A percentile compares a stretch with the other conserved stretches of the same genome.
Evolutionary conservation across 35 echinoderm and acorn worm species (phyloP).

Genomic region (Chiridota heheva): DNA sequence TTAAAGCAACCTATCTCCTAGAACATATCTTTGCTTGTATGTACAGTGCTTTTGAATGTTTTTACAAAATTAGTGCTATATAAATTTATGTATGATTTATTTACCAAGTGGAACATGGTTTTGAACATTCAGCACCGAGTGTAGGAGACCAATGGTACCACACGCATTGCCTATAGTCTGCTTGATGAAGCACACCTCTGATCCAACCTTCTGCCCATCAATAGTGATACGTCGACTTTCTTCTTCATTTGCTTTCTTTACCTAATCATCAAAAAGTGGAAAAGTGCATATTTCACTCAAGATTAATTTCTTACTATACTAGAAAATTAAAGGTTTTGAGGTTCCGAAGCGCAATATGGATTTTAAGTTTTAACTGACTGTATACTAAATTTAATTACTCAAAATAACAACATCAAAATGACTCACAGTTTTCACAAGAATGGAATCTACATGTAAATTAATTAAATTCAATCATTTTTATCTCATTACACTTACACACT

Average conservation of each 20-base stretch:
- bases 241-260: slow-evolving; percentile 44
- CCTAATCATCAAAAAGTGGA: slow-evolving; percentile 1
- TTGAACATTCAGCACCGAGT: slow-evolving; percentile 76
- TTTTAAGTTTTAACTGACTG: neutral
- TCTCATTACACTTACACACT: neutral
- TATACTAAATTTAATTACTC: neutral
- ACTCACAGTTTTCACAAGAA: too few species aligned
- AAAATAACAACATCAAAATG: too few species aligned
- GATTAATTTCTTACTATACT: neutral
- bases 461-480: too few species aligned
- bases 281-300: neutral
- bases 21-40: neutral
- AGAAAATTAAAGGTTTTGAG: too few species aligned
- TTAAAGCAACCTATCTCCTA: neutral
- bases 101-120: slow-evolving; percentile 54
- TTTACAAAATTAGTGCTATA: too few species aligned
- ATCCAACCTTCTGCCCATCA: slow-evolving; percentile 71
- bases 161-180: slow-evolving; percentile 97
- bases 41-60: too few species aligned
- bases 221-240: slow-evolving; percentile 56
- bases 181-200: slow-evolving; percentile 84
- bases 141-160: slow-evolving; percentile 91
- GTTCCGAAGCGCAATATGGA: too few species aligned
- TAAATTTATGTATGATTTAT: too few species aligned
- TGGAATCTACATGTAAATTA: neutral